phyloP scores from a whole-genome alignment of 2,888 invertebrate genomes.

The Ennomos erosarius region DNA sequence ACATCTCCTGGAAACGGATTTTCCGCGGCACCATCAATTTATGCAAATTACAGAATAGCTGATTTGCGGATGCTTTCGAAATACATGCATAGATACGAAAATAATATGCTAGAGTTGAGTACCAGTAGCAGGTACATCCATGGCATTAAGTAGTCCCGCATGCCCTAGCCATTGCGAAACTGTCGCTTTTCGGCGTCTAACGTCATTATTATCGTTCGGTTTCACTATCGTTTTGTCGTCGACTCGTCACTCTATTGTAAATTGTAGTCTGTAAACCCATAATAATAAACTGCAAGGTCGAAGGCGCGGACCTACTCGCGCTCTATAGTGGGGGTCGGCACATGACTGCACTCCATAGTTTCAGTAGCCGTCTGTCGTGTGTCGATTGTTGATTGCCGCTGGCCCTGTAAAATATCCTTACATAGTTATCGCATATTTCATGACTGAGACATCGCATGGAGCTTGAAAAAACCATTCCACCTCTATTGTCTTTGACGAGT shows the following conservation, averaged over 20 bases:
- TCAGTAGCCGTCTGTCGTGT: constrained; percentile 54
- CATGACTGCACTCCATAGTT: constrained; percentile 67
- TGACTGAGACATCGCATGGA: constrained; percentile 3
- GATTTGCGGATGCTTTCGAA: constrained; percentile 48
- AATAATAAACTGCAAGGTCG: constrained; percentile 84
- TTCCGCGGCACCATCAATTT: constrained; percentile 50
- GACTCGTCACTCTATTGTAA: constrained; percentile 81
- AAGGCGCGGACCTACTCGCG: constrained; percentile 44
- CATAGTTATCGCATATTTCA: constrained; percentile 4
- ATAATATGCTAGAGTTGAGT: constrained; percentile 48
- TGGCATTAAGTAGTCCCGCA: constrained; percentile 61
- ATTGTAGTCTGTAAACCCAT: constrained; percentile 80
- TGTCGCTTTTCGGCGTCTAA: constrained; percentile 57
- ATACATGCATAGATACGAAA: constrained; percentile 50
- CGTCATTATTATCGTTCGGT: constrained; percentile 67
- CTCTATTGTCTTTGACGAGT: not conserved
- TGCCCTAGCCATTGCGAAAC: constrained; percentile 62
- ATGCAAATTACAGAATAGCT: constrained; percentile 41
- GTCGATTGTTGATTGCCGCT: constrained; percentile 27
- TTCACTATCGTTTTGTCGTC: constrained; percentile 76
- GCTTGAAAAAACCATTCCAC: not conserved
- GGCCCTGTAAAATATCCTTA: constrained; percentile 12
- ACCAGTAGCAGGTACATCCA: constrained; percentile 39
- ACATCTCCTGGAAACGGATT: constrained; percentile 52
- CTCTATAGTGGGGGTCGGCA: constrained; percentile 69